phyloP scores from a whole-genome alignment of 1,140 invertebrate species.

The Neuroterus valhalla region DNA sequence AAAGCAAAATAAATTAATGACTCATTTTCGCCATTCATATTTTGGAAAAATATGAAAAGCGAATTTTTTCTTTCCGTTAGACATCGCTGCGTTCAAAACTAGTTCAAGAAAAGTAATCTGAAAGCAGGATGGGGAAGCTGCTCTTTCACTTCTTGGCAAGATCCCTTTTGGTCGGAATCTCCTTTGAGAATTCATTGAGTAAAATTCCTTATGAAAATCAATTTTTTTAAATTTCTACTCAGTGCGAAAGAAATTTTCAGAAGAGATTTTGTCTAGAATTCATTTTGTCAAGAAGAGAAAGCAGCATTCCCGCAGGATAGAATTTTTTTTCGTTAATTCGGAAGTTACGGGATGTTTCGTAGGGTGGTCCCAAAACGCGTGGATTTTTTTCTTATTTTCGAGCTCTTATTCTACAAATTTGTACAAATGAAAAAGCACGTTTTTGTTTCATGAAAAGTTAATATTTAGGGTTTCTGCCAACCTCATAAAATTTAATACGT shows the following conservation, averaged over 20 bases:
- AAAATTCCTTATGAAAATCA: background rate
- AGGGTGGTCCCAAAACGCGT: too few relatives aligned
- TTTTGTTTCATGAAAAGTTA: too few relatives aligned
- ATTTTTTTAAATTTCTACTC: background rate
- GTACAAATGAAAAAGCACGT: too few relatives aligned
- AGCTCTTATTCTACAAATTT: too few relatives aligned
- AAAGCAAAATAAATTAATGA: constrained; percentile 9
- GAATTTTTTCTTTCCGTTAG: constrained; percentile 29
- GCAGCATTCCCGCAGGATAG: constrained; percentile 26
- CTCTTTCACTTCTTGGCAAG: constrained; percentile 23
- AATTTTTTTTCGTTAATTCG: background rate
- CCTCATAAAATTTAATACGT: too few relatives aligned
- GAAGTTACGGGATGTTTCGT: too few relatives aligned
- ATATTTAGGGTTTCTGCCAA: too few relatives aligned
- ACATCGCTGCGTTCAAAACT: constrained; percentile 27
- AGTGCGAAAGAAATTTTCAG: background rate
- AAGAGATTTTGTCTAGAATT: background rate
- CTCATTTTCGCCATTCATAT: constrained; percentile 15
- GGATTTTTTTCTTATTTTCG: too few relatives aligned
- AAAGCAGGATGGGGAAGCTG: constrained; percentile 29
- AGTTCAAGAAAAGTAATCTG: constrained; percentile 29
- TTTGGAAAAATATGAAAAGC: constrained; percentile 22
- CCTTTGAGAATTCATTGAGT: background rate
- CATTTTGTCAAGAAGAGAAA: constrained; percentile 27
- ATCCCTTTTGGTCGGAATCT: background rate